phyloP scores from a whole-genome alignment of 2,113 vertebrate genomes.

The Salminus brasiliensis region DNA sequence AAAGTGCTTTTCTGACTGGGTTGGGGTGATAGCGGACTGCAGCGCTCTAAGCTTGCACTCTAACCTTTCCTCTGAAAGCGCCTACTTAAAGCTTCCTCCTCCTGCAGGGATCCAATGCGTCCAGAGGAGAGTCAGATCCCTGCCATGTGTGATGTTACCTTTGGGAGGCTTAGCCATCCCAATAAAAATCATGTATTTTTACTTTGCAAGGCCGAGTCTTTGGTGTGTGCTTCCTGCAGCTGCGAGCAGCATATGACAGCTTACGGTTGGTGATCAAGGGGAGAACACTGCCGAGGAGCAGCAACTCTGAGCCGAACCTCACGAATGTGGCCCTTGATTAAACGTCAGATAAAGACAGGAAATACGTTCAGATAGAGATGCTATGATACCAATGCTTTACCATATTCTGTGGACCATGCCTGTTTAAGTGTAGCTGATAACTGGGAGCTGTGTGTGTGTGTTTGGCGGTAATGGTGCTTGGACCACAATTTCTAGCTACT shows the following conservation, averaged over 20 bases:
- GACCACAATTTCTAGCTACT: not conserved
- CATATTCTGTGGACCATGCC: too few species aligned
- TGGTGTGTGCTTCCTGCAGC: constrained; percentile 1
- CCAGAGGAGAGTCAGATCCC: constrained; percentile 45
- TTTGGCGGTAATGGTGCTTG: not conserved
- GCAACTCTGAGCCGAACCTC: too few species aligned
- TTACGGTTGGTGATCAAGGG: constrained; percentile 38
- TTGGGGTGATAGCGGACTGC: not conserved
- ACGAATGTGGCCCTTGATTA: too few species aligned
- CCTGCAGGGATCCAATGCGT: constrained; percentile 37
- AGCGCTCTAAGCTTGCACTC: constrained; percentile 16
- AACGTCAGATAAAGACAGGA: too few species aligned
- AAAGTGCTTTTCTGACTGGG: constrained; percentile 12
- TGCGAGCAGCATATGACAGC: constrained; percentile 33
- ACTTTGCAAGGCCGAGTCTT: constrained; percentile 16
- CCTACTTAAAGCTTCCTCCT: not conserved
- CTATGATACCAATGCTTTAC: too few species aligned
- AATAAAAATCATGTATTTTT: constrained; percentile 20
- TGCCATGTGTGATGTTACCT: constrained; percentile 47
- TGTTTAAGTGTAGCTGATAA: too few species aligned
- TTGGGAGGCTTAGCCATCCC: constrained; percentile 44
- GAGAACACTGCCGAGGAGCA: not conserved
- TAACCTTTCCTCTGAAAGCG: not conserved
- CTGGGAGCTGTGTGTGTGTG: too few species aligned
- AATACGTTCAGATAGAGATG: too few species aligned